Conservation (phyloP, 2,888 invertebrate species). For the Cephus rjabovi region DNA sequence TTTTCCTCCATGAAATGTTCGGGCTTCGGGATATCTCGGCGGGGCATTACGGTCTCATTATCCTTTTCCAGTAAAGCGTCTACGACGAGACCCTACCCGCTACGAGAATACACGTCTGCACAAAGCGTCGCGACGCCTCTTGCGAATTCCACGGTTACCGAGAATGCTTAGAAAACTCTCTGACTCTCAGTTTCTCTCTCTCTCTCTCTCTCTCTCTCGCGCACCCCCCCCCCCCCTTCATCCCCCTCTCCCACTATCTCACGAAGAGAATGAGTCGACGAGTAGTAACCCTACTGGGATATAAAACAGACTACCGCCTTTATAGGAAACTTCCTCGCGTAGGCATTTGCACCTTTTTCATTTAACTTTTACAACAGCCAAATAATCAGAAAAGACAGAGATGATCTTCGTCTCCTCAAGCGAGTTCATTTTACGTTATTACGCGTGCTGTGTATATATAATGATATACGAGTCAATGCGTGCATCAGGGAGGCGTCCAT, state of each 20-base stretch:
- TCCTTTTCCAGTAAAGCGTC: too few species aligned
- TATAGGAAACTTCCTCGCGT: neutral
- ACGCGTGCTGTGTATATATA: neutral
- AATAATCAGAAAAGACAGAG: neutral
- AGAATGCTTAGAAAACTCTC: neutral
- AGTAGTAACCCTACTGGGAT: neutral
- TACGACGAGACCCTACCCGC: too few species aligned
- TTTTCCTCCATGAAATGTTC: too few species aligned
- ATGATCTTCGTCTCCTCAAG: neutral
- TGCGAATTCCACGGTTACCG: too few species aligned
- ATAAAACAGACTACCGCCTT: neutral
- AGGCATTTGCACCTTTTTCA: neutral
- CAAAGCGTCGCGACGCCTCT: too few species aligned
- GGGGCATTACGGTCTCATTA: too few species aligned
- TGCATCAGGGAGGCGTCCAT: neutral
- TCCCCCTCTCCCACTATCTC: slow-evolving; percentile 17
- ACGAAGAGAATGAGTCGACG: neutral
- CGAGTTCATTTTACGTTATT: neutral
- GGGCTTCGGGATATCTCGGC: too few species aligned
- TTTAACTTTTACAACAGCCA: neutral
- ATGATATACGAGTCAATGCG: neutral
- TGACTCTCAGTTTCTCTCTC: slow-evolving; percentile 17
- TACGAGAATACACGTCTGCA: too few species aligned
- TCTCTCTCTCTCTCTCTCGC: slow-evolving; percentile 11
- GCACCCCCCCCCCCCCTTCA: slow-evolving; percentile 10